Evolutionary conservation across 2,888 invertebrate genomes (phyloP).

Genomic region (Lydus trimaculatus): DNA sequence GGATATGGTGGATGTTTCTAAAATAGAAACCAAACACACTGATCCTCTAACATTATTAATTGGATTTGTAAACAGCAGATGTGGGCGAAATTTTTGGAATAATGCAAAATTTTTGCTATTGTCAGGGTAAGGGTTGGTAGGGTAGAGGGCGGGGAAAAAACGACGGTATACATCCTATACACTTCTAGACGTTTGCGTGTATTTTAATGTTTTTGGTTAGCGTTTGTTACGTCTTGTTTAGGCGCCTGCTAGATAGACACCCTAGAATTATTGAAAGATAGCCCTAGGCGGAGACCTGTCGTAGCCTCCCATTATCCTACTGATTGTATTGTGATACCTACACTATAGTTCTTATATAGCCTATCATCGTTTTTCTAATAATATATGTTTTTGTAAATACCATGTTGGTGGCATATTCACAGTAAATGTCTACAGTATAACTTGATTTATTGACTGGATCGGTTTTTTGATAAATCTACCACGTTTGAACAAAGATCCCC

Average conservation of each 20-base stretch:
- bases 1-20: background rate
- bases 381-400: constrained; percentile 54
- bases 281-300: constrained; percentile 53
- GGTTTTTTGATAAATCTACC: constrained; percentile 2
- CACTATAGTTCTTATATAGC: background rate
- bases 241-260: constrained; percentile 53
- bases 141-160: too few relatives aligned
- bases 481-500: background rate
- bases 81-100: too few relatives aligned
- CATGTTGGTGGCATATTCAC: constrained; percentile 51
- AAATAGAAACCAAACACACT: too few relatives aligned
- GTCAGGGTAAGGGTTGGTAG: too few relatives aligned
- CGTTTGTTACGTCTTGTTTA: constrained; percentile 55
- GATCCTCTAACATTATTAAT: too few relatives aligned
- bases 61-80: too few relatives aligned
- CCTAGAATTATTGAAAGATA: constrained; percentile 52
- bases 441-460: constrained; percentile 39
- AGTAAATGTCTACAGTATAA: constrained; percentile 28
- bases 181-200: constrained; percentile 36
- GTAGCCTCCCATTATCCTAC: constrained; percentile 52
- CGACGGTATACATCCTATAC: too few relatives aligned
- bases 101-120: too few relatives aligned
- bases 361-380: constrained; percentile 35
- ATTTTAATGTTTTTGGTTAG: constrained; percentile 40
- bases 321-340: constrained; percentile 43